Percentiles rank a stretch among this genome's conserved stretches.
These are phyloP conservation scores for Imbricaverruca yamaguchii DNA, from an alignment of 2,888 invertebrate genomes.

Conservation along the genomic window DNA sequence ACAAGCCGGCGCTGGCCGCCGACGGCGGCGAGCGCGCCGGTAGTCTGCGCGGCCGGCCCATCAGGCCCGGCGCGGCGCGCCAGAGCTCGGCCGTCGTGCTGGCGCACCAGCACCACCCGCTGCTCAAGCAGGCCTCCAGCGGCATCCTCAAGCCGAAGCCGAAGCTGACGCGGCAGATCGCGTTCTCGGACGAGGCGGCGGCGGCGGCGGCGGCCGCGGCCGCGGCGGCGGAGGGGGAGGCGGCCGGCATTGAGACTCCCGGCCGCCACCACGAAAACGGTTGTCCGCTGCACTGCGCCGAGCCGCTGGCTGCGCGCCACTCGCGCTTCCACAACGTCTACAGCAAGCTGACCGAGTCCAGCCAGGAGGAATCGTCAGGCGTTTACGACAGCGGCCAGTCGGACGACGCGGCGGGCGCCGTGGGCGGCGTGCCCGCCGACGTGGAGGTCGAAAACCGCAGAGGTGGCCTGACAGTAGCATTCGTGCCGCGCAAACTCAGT, in stretches of 20 bases:
- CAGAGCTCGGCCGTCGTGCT: conserved; percentile 18
- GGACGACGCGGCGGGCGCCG: conserved; percentile 20
- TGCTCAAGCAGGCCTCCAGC: conserved; percentile 16
- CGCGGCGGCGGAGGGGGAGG: conserved; percentile 12
- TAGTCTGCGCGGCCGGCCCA: conserved; percentile 22
- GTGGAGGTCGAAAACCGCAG: conserved; percentile 9
- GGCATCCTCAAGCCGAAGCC: conserved; percentile 15
- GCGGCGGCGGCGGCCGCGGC: conserved; percentile 10
- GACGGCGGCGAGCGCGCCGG: conserved; percentile 23
- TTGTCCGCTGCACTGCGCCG: conserved; percentile 13
- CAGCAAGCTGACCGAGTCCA: conserved; percentile 24
- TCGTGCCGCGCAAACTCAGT: conserved; percentile 35
- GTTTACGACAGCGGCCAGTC: conserved; percentile 25
- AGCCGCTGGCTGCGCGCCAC: conserved; percentile 2
- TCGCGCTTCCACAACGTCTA: conserved; percentile 22
- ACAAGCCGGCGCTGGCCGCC: conserved; percentile 1
- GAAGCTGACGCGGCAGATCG: conserved; percentile 22
- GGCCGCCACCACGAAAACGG: conserved; percentile 19
- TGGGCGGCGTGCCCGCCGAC: conserved; percentile 19
- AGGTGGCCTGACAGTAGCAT: conserved; percentile 30
- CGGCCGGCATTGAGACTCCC: conserved; percentile 17
- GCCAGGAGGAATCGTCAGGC: conserved; percentile 22
- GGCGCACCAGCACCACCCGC: neutral
- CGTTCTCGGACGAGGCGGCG: conserved; percentile 21
- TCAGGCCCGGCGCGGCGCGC: conserved; percentile 23